Evolutionary conservation across 2,888 invertebrate species (phyloP), one percentile per base, ranked within the genome.

Genomic region (Amphipyra tragopoginis): DNA sequence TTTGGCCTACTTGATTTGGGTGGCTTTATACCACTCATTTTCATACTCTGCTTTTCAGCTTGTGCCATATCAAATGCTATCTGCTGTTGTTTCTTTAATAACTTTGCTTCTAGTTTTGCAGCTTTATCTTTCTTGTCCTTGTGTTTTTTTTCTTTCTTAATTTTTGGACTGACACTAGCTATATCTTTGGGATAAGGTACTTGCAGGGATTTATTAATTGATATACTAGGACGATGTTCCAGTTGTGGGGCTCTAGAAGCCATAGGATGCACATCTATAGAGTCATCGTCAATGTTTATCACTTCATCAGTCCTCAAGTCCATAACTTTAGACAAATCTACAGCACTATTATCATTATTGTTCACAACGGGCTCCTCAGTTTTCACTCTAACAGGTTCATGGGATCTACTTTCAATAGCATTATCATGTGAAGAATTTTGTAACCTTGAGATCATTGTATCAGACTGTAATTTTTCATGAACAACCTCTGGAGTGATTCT

Each of bases 131-230:
- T 95, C 80, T 94, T 95, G 62, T 94, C 95, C 87, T 90, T 95
- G 71, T 94, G 93, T 88, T 95, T 95, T 81, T 89, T 93, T 80
- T 96, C 96, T 77, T 96, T 96, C 79, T 96, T 96, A 77, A 93
- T 92, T 87, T 95, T 96, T 89, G 92, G 83, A 95, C 94, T 79
- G 92, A 95, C 81, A 94, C 94, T 83, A 95, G 95, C 80, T 96
- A 86, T 80, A 86, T 92, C 92, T 93, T 94, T 94, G 91, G 93
- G 85, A 87, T 85, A 95, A 74, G 92, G 90, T 82, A 87, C 79
- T 89, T 93, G 94, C 76, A 93, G 81, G 63, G 93, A 90, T 85
- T 93, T 93, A 72, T 90, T 93, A 70, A 94, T 92, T 57, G 95
- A 91, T 83, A 93, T 80, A 86, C 85, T 90, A 53, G 90, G 90